Conservation (phyloP, 2,888 invertebrate genomes). For the Tanypteryx hageni region DNA sequence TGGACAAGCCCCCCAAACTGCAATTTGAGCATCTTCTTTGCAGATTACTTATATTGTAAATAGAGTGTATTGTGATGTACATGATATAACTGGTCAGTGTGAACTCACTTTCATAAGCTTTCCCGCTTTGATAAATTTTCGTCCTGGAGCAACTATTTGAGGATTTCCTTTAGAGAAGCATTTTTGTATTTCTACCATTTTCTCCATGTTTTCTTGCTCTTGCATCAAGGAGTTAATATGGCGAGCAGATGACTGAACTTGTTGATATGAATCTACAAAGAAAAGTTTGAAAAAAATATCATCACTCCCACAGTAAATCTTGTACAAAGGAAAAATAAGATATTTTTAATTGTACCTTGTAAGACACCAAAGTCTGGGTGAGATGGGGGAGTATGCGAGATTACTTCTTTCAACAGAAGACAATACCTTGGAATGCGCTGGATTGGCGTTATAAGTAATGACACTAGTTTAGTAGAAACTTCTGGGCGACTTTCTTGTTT, state of each 20-base stretch:
- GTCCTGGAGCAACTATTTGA: constrained; percentile 82
- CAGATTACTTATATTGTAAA: too few relatives aligned
- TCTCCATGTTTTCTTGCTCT: constrained; percentile 84
- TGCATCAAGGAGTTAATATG: constrained; percentile 86
- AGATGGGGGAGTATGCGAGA: constrained; percentile 79
- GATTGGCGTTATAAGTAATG: constrained; percentile 86
- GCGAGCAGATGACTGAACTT: constrained; percentile 82
- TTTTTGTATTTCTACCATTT: constrained; percentile 82
- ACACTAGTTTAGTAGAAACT: constrained; percentile 83
- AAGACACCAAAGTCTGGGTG: constrained; percentile 79
- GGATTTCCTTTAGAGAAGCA: constrained; percentile 80
- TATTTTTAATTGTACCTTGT: constrained; percentile 73
- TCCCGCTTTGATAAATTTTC: constrained; percentile 84
- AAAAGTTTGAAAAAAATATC: background rate
- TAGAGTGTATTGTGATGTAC: too few relatives aligned
- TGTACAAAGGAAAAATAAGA: constrained; percentile 63
- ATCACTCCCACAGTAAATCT: constrained; percentile 25
- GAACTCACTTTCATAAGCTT: constrained; percentile 77
- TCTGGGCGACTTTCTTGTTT: constrained; percentile 84
- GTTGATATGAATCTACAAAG: constrained; percentile 80
- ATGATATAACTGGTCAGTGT: background rate
- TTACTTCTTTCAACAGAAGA: constrained; percentile 82
- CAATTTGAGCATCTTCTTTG: too few relatives aligned
- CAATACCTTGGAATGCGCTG: constrained; percentile 88
- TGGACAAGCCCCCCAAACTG: too few relatives aligned